Evolutionary conservation across 1,140 invertebrate species (phyloP), one percentile per base, ranked within the genome.

Genomic region (Solenopsis invicta): DNA sequence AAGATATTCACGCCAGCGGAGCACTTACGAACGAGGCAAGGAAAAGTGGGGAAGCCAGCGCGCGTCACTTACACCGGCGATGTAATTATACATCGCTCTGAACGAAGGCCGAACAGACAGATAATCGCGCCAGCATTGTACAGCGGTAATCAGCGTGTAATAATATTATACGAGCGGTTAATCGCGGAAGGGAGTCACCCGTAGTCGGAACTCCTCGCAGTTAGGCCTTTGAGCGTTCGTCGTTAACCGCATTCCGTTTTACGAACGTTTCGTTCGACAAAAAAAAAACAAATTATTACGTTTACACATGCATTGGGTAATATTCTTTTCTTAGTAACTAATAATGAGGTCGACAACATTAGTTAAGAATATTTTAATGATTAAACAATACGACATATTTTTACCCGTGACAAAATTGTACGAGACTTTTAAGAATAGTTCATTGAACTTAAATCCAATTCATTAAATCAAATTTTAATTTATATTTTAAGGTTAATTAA

Each of bases 91-190:
- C 67, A 52, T 29, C 24, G n/a, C 16, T 13, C 24, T 10, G 59
- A 75, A 52, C 61, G 72, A 85, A 85, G 74, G 82, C 24, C 50
- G 21, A 77, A 64, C 74, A 69, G 66, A 9, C 59, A 54, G 48
- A 78, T 78, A 85, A 85, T 85, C 74, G 21, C n/a, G 24, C 5
- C 61, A 21, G 59, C 56, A 84, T 84, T 76, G 41, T 85, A 62
- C 59, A 18, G n/a, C 48, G 21, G n/a, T 59, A 85, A 85, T 85
- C 82, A 66, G 74, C 72, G 82, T 85, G 82, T 84, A 84, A 84
- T 64, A 84, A 84, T 84, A 64, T 84, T 84, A 48, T 61, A 62
- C 54, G 45, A 84, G 29, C 24, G 69, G 18, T 50, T 84, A 75
- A 61, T 74, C 80, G 52, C 80, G 54, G 45, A 84, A 74, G 41